Conservation (phyloP, 1,140 invertebrate genomes). For the Tribolium castaneum region DNA sequence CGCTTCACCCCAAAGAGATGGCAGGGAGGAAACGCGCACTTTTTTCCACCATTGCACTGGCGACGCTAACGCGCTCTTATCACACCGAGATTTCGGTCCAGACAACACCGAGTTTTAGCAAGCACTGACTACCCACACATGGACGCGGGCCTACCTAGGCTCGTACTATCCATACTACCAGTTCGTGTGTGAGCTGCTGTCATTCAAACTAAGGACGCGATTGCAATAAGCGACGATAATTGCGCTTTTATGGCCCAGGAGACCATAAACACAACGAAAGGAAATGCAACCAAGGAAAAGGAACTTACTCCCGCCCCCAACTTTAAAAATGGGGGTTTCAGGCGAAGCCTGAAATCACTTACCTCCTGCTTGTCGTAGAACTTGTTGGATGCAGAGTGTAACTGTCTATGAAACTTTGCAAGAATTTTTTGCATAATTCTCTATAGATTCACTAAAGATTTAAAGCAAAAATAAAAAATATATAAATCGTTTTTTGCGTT, state of each 20-base stretch:
- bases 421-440: too few relatives aligned
- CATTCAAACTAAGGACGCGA: constrained; percentile 18
- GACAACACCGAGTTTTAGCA: constrained; percentile 35
- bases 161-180: constrained; percentile 24
- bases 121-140: constrained; percentile 36
- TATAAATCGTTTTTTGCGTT: too few relatives aligned
- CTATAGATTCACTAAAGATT: too few relatives aligned
- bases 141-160: constrained; percentile 11
- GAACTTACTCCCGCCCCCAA: too few relatives aligned
- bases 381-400: too few relatives aligned
- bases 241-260: background rate
- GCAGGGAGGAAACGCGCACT: background rate
- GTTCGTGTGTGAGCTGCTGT: background rate
- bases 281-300: background rate
- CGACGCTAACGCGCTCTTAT: background rate
- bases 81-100: constrained; percentile 31
- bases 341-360: too few relatives aligned
- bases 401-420: too few relatives aligned
- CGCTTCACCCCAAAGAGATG: constrained; percentile 3
- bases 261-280: background rate
- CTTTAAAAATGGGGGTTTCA: too few relatives aligned
- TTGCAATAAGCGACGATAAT: constrained; percentile 17
- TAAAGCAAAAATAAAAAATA: too few relatives aligned
- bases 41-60: background rate
- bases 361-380: too few relatives aligned